Percentiles rank a stretch among this genome's conserved stretches.
phyloP scores from a whole-genome alignment of 1,140 invertebrate species.

The Piezodorus guildinii region DNA sequence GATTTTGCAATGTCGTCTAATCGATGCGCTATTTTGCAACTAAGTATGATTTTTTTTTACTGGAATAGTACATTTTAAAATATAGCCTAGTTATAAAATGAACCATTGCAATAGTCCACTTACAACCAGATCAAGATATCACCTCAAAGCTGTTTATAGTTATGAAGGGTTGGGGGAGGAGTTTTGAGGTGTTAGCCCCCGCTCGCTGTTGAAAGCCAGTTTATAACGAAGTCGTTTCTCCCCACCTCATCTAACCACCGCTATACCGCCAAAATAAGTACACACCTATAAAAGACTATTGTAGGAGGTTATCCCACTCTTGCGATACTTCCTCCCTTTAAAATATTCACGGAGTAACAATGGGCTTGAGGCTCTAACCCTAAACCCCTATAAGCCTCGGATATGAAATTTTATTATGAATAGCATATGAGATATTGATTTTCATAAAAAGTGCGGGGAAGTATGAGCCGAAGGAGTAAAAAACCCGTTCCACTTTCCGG shows the following conservation, averaged over 20 bases:
- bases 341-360: slow-evolving; percentile 15
- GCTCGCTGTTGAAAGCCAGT: neutral
- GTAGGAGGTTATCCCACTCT: slow-evolving; percentile 6
- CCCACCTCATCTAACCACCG: slow-evolving; percentile 8
- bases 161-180: neutral
- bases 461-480: neutral
- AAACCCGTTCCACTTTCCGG: too few relatives aligned
- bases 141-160: neutral
- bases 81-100: too few relatives aligned
- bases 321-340: slow-evolving; percentile 5
- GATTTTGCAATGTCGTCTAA: too few relatives aligned
- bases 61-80: too few relatives aligned
- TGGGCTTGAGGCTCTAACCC: neutral
- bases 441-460: slow-evolving; percentile 10
- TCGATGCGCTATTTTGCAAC: too few relatives aligned
- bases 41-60: too few relatives aligned
- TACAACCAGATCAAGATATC: too few relatives aligned
- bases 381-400: slow-evolving; percentile 8
- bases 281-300: slow-evolving; percentile 11
- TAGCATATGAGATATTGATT: slow-evolving; percentile 20
- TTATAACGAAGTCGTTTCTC: slow-evolving; percentile 4
- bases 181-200: neutral
- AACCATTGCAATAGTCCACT: too few relatives aligned
- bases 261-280: slow-evolving; percentile 7
- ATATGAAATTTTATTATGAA: slow-evolving; percentile 22